A percentile compares a stretch with the other conserved stretches of the same genome.
Conservation (phyloP, 2,797 vertebrate genomes). For the Macropus fuliginosus region DNA sequence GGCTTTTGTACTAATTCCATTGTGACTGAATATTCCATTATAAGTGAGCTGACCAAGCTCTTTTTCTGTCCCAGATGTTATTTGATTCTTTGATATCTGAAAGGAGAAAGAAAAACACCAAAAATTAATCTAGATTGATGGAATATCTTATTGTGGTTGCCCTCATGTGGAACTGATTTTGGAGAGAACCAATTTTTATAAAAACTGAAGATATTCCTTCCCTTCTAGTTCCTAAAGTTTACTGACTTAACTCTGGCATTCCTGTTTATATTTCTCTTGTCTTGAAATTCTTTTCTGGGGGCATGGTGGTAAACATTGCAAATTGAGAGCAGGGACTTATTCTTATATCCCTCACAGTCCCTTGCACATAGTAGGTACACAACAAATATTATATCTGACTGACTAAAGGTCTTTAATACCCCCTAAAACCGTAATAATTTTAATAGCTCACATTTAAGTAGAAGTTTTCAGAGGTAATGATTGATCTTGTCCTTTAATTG, state of each 20-base stretch:
- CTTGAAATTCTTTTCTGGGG: not conserved
- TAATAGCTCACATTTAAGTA: not conserved
- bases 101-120: not conserved
- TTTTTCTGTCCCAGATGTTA: not conserved
- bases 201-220: not conserved
- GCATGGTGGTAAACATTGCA: slow-evolving; percentile 4
- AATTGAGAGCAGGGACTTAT: not conserved
- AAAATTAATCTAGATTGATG: not conserved
- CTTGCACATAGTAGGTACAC: not conserved
- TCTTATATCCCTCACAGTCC: not conserved
- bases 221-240: not conserved
- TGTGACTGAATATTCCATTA: not conserved
- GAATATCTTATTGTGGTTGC: not conserved
- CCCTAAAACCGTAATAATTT: not conserved
- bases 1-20: not conserved
- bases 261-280: not conserved
- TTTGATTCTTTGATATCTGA: not conserved
- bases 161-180: not conserved
- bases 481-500: not conserved
- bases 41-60: not conserved
- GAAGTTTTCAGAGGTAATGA: not conserved
- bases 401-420: not conserved
- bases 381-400: not conserved
- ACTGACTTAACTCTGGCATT: not conserved
- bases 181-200: not conserved